Conservation (phyloP, 2,113 vertebrate genomes). For the Anarhynchus alexandrinus region DNA sequence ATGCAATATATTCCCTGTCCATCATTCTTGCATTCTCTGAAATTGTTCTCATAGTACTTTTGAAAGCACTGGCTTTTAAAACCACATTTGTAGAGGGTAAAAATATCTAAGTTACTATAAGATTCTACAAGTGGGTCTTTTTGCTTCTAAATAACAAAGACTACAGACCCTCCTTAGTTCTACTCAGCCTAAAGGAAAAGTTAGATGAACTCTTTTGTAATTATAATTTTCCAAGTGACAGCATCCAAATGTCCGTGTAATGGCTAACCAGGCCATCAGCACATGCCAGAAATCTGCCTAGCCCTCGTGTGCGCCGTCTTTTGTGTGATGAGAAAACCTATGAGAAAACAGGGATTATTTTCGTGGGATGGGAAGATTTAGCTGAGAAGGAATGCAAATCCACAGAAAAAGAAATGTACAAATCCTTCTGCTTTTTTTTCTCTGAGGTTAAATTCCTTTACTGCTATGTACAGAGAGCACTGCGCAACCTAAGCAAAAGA, state of each 20-base stretch:
- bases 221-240: background rate
- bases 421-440: background rate
- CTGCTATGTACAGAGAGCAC: accelerated
- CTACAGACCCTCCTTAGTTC: background rate
- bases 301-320: accelerated
- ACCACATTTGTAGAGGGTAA: background rate
- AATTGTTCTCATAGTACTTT: background rate
- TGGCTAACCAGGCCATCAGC: background rate
- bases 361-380: background rate
- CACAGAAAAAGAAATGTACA: background rate
- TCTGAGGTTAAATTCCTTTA: background rate
- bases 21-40: background rate
- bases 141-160: background rate
- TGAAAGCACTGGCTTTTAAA: background rate
- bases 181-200: background rate
- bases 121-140: background rate
- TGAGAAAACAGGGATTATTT: background rate
- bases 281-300: background rate
- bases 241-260: background rate
- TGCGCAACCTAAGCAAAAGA: background rate
- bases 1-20: background rate
- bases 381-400: background rate
- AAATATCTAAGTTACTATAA: background rate
- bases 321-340: background rate
- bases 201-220: background rate